phyloP scores from a whole-genome alignment of 2,888 invertebrate species.

The Cyclophora albipunctata region DNA sequence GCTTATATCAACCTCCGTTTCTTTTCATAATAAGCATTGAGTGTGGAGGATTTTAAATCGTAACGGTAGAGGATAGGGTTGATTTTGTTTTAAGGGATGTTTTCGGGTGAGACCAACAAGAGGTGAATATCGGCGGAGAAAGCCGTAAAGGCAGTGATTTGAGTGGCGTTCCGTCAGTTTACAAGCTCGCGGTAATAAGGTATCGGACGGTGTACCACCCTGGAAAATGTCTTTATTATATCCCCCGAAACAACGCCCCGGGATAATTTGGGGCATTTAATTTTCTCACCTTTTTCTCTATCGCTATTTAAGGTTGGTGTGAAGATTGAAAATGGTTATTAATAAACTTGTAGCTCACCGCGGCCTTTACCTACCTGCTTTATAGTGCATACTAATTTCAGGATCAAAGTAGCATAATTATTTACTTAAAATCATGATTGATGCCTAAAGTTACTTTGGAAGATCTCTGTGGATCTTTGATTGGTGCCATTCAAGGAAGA shows the following conservation, averaged over 20 bases:
- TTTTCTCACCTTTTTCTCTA: no score
- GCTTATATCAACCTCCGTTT: constrained; percentile 43
- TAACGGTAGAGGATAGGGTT: background rate
- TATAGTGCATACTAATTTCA: no score
- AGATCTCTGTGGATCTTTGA: no score
- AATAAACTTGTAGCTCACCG: no score
- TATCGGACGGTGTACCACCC: constrained; percentile 56
- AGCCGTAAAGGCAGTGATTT: constrained; percentile 59
- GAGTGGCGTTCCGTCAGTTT: constrained; percentile 56
- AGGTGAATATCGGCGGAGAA: constrained; percentile 54
- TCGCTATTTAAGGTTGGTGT: no score
- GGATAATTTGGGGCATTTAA: background rate
- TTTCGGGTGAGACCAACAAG: constrained; percentile 30
- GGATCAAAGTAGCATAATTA: no score
- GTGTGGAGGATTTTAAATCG: no score
- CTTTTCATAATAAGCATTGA: background rate
- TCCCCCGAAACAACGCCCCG: constrained; percentile 29
- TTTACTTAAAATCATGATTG: no score
- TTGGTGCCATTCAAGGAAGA: no score
- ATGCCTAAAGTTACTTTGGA: no score
- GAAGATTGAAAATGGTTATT: no score
- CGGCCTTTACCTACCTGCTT: no score
- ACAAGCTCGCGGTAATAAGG: constrained; percentile 61
- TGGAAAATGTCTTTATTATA: constrained; percentile 56
- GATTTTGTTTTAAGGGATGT: constrained; percentile 1